phyloP scores from a whole-genome alignment of 2,797 vertebrate species.

The Rallus crepitans region DNA sequence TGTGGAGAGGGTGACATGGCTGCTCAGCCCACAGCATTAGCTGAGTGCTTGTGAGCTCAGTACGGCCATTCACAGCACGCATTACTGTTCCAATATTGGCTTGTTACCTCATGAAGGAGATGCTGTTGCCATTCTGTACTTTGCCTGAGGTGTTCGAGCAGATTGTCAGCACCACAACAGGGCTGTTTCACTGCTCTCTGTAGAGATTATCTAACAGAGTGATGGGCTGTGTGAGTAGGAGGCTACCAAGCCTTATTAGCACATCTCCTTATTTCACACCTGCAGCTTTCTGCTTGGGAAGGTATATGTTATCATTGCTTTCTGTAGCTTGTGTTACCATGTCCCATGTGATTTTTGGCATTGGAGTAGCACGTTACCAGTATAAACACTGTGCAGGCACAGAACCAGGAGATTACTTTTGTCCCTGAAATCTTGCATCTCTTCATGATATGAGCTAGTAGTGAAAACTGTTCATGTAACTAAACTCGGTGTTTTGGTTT shows the following conservation, averaged over 20 bases:
- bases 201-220: background rate
- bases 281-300: background rate
- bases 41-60: background rate
- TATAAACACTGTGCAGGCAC: background rate
- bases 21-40: background rate
- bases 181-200: background rate
- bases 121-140: background rate
- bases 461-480: background rate
- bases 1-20: background rate
- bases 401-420: background rate
- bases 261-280: background rate
- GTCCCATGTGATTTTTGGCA: background rate
- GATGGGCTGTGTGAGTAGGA: background rate
- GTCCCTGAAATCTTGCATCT: background rate
- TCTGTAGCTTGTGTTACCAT: background rate
- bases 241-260: background rate
- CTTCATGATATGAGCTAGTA: background rate
- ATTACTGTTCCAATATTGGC: background rate
- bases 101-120: background rate
- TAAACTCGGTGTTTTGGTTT: too few relatives aligned
- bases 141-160: background rate
- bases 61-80: fast-evolving
- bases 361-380: background rate
- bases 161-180: background rate
- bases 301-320: background rate